Percentiles rank a stretch among this genome's conserved stretches.
phyloP scores from a whole-genome alignment of 1,140 invertebrate genomes.

The Drosophila tsacasi region DNA sequence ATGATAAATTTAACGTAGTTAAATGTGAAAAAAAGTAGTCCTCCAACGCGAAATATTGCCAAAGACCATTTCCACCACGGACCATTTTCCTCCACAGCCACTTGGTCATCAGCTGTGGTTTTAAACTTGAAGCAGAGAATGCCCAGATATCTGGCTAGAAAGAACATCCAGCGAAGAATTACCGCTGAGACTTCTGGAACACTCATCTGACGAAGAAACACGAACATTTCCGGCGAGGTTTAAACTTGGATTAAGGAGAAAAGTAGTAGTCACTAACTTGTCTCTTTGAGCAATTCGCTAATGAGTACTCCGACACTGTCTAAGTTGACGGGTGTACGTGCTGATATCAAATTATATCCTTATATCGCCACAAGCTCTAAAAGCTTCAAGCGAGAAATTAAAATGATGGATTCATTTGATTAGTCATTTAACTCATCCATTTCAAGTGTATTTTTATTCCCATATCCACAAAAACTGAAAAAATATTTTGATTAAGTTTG shows the following conservation, averaged over 20 bases:
- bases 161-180: constrained; percentile 14
- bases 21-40: neutral
- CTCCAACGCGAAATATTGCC: neutral
- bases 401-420: neutral
- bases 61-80: constrained; percentile 25
- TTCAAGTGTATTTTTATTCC: neutral
- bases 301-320: constrained; percentile 3
- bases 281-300: neutral
- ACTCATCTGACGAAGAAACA: neutral
- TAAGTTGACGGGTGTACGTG: neutral
- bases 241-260: neutral
- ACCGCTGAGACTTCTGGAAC: constrained; percentile 6
- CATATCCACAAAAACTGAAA: neutral
- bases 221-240: constrained; percentile 7
- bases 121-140: constrained; percentile 1
- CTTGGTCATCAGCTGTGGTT: neutral
- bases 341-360: neutral
- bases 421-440: too few relatives aligned
- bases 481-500: constrained; percentile 14
- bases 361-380: neutral
- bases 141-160: neutral
- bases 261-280: neutral
- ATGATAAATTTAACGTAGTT: neutral
- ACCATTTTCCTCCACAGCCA: neutral
- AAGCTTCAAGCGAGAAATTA: neutral